A percentile compares a stretch with the other conserved stretches of the same genome.
phyloP scores from a whole-genome alignment of 1,140 invertebrate genomes.

The Chelonus insularis region DNA sequence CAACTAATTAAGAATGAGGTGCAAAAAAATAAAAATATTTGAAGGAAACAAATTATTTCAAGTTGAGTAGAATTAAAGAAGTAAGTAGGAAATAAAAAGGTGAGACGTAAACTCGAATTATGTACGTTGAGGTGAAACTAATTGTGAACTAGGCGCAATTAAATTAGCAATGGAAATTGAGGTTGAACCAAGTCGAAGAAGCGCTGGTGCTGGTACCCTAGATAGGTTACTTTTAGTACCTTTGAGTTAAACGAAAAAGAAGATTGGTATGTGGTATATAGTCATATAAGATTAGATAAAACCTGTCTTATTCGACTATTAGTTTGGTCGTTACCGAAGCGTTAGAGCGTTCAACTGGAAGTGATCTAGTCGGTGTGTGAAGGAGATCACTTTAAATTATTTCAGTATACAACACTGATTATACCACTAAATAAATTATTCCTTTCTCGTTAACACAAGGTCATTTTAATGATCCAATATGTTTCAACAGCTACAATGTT shows the following conservation, averaged over 20 bases:
- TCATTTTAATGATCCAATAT: too few species aligned
- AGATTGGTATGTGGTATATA: not conserved
- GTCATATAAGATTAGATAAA: slow-evolving; percentile 27
- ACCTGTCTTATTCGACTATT: slow-evolving; percentile 24
- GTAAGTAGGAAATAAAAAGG: slow-evolving; percentile 12
- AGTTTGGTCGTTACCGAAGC: slow-evolving; percentile 23
- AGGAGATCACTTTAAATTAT: slow-evolving; percentile 3
- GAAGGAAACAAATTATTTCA: too few species aligned
- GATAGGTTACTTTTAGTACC: slow-evolving; percentile 1
- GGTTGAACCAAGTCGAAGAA: slow-evolving; percentile 21
- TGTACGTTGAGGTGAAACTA: slow-evolving; percentile 30
- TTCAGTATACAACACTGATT: not conserved
- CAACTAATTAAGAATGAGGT: slow-evolving; percentile 1
- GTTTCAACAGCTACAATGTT: too few species aligned
- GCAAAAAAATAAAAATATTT: too few species aligned
- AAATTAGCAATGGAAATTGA: slow-evolving; percentile 34
- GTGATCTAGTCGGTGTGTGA: slow-evolving; percentile 14
- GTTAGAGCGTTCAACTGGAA: slow-evolving; percentile 27
- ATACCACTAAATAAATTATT: not conserved
- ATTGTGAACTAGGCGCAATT: slow-evolving; percentile 29
- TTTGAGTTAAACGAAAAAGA: not conserved
- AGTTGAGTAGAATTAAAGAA: too few species aligned
- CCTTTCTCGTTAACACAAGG: too few species aligned
- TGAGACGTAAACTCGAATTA: slow-evolving; percentile 21
- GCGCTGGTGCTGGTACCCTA: not conserved